These are phyloP conservation scores for Megaceryle maxima DNA, from an alignment of 2,113 vertebrate genomes.

Conservation along the genomic window DNA sequence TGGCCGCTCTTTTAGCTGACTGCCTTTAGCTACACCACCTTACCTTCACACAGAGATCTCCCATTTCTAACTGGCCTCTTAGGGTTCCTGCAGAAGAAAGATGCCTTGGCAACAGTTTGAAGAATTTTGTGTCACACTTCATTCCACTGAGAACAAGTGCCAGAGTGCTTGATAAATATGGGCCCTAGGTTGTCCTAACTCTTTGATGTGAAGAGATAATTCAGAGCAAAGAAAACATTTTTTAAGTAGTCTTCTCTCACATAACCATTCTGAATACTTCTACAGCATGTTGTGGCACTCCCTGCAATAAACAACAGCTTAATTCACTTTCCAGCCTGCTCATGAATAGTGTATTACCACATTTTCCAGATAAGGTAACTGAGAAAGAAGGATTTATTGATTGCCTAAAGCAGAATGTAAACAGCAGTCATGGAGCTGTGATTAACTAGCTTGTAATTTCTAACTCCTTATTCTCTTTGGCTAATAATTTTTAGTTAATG, in stretches of 20 bases:
- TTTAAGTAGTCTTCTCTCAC: neutral
- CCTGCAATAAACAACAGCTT: neutral
- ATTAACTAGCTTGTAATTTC: neutral
- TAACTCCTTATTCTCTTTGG: neutral
- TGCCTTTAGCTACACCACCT: neutral
- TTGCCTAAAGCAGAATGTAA: neutral
- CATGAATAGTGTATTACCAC: neutral
- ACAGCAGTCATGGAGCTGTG: neutral
- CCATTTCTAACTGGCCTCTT: neutral
- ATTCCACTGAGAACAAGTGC: neutral
- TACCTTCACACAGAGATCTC: neutral
- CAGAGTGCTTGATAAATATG: neutral
- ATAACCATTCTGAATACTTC: neutral
- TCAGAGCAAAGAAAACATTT: neutral
- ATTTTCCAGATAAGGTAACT: neutral
- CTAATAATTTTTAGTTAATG: neutral
- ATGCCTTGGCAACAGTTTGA: neutral
- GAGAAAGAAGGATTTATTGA: neutral
- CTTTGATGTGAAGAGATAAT: neutral
- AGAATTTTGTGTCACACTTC: neutral
- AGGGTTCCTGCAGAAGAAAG: neutral
- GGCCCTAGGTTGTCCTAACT: neutral
- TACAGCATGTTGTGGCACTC: neutral
- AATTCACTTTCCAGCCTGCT: neutral
- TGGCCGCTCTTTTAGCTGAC: neutral